Percentiles rank a stretch among this genome's conserved stretches.
Conservation (phyloP, 2,888 invertebrate genomes). For the Hydriomena furcata region DNA sequence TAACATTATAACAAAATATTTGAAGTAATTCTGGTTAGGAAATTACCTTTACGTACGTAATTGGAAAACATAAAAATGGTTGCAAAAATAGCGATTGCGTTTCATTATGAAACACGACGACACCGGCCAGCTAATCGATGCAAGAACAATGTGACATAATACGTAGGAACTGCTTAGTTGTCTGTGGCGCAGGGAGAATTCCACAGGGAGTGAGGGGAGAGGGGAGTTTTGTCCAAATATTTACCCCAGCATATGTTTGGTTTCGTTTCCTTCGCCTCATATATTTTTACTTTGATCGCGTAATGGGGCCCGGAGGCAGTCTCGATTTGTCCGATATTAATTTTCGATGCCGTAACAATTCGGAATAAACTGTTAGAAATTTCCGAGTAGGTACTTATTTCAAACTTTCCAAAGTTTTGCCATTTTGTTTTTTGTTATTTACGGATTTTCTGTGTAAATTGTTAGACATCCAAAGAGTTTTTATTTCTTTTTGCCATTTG, state of each 20-base stretch:
- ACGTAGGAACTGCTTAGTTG: conserved; percentile 29
- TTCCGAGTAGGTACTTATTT: background rate
- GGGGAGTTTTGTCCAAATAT: conserved; percentile 65
- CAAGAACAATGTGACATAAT: conserved; percentile 79
- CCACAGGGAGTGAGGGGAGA: conserved; percentile 39
- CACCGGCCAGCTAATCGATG: conserved; percentile 74
- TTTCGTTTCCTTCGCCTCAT: conserved; percentile 82
- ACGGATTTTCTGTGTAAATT: too few species aligned
- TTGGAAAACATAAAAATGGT: background rate
- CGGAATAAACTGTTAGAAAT: conserved; percentile 16
- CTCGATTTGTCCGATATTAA: conserved; percentile 76
- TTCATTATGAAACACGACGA: conserved; percentile 64
- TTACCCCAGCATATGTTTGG: conserved; percentile 80
- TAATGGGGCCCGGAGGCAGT: conserved; percentile 73
- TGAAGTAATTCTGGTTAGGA: background rate
- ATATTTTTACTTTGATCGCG: conserved; percentile 80
- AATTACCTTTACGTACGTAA: background rate
- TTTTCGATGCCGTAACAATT: conserved; percentile 44
- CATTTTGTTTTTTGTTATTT: background rate
- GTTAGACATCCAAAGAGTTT: too few species aligned
- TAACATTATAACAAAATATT: background rate
- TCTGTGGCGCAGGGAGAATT: conserved; percentile 41
- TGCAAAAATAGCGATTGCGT: conserved; percentile 27
- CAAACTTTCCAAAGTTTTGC: background rate
- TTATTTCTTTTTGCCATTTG: too few species aligned